Base-by-base conservation (phyloP, 2,888 invertebrate genomes). In the Epicampocera succincta region DNA sequence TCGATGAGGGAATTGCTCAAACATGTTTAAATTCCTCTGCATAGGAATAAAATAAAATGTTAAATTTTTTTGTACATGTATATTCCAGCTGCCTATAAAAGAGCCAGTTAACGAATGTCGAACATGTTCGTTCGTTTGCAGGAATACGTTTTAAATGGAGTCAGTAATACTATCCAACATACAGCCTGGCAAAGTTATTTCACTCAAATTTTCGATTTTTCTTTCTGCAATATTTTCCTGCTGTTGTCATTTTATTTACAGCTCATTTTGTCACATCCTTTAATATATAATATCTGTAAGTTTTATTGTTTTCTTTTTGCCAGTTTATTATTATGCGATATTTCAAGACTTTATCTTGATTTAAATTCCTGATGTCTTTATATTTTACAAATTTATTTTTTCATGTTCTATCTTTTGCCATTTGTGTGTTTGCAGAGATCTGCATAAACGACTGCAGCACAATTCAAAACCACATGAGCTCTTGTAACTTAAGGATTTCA, bases 391-490 rank as follows among this genome's bases (percentile, higher is more conserved):
- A 33, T 33, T 33, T 50, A 42, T 75, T 33, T 52, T 66, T 38
- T 25, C 1, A 15, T 33, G 13, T n/a, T 29, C 2, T 25, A 38
- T 61, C 19, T 61, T 61, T 15, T 25, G 48, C 40, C 29, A 19
- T 54, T 44, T 54, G 52, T 61, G 29, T 54, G n/a, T n/a, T 25
- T 33, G 29, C 29, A 1, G 42, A n/a, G 40, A 52, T 52, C 42
- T 73, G 66, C 61, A 68, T 68, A 19, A 52, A 68, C 15, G 44
- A 38, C 19, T 48, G 56, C 44, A 72, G 17, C 54, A 63, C 61
- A 73, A 61, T 63, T 58, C 21, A 68, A 82, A 69, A 74, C 74
- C 69, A 71, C 82, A 78, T 75, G 74, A 78, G 74, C 71, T 78
- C 68, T 74, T 74, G 82, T 69, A 72, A 65, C 71, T 74, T 78